Evolutionary conservation across 2,888 invertebrate genomes (phyloP).

Genomic region (Helleia helle): DNA sequence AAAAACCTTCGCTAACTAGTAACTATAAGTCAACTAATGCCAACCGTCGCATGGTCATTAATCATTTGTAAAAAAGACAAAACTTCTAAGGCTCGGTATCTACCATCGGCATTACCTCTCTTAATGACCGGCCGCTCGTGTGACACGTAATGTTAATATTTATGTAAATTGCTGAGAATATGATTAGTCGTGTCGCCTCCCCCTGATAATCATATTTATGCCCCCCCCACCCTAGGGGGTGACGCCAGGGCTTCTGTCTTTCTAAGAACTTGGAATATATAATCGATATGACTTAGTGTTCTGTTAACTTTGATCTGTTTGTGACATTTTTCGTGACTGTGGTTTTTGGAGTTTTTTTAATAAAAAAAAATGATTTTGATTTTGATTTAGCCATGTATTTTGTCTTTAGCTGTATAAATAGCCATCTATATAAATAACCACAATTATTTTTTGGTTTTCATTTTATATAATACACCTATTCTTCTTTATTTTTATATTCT

Average conservation of each 20-base stretch:
- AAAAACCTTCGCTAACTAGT: not conserved
- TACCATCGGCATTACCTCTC: conserved; percentile 56
- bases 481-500: no score
- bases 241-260: conserved; percentile 30
- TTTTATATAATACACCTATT: no score
- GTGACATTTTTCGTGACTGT: no score
- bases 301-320: no score
- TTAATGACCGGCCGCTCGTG: conserved; percentile 47
- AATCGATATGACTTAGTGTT: no score
- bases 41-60: conserved; percentile 46
- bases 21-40: not conserved
- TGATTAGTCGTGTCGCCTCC: conserved; percentile 72
- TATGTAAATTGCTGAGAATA: conserved; percentile 74
- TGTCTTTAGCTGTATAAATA: no score
- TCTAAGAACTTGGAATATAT: no score
- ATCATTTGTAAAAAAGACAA: conserved; percentile 73
- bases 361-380: no score
- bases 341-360: no score
- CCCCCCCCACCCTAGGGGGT: conserved; percentile 28
- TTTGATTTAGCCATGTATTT: no score
- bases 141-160: conserved; percentile 71
- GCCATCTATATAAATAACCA: no score
- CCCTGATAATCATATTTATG: conserved; percentile 73
- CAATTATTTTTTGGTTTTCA: no score
- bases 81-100: conserved; percentile 43